A percentile compares a stretch with the other conserved stretches of the same genome.
Evolutionary conservation across 2,113 vertebrate species (phyloP).

Genomic region (Gorsachius goisagi): DNA sequence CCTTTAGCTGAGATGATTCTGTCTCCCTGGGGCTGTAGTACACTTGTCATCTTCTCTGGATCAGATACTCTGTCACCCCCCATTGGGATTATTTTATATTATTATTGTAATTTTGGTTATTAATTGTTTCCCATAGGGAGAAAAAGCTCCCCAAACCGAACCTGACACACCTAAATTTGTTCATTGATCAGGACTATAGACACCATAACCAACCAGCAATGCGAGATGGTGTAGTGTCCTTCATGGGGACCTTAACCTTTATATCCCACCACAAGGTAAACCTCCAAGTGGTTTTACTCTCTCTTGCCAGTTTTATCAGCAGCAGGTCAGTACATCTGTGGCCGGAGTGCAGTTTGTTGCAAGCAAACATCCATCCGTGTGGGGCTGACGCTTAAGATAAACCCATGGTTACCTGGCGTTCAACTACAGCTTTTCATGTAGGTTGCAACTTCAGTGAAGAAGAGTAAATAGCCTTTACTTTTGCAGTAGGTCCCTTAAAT

Average conservation of each 20-base stretch:
- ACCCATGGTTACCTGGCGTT: neutral
- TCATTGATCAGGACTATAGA: neutral
- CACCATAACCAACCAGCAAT: neutral
- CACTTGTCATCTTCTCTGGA: neutral
- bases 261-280: neutral
- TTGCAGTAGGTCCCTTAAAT: neutral
- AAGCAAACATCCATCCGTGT: neutral
- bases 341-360: neutral
- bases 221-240: neutral
- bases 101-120: neutral
- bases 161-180: neutral
- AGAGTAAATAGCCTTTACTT: neutral
- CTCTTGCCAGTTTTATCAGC: neutral
- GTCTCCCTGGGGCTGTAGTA: neutral
- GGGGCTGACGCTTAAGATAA: neutral
- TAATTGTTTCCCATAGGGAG: neutral
- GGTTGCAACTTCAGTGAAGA: neutral
- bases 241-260: neutral
- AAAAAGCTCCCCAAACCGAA: neutral
- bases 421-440: neutral
- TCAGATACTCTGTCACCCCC: neutral
- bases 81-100: accelerated
- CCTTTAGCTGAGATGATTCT: neutral
- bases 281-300: neutral
- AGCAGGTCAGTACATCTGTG: neutral